Conservation (phyloP, 1,140 invertebrate species). For the Zophobas morio region DNA sequence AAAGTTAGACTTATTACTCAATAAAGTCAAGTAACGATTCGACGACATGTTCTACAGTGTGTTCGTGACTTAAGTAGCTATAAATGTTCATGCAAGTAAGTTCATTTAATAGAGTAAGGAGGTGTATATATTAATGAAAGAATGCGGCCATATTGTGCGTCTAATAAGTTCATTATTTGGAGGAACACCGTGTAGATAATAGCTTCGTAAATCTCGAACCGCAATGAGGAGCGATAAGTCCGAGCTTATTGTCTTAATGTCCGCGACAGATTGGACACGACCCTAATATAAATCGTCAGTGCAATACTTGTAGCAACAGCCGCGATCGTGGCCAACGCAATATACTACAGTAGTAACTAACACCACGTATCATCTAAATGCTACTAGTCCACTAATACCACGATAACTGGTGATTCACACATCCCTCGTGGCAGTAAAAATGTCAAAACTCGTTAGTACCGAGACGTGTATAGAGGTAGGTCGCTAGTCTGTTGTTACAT, state of each 20-base stretch:
- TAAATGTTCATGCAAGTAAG: too few relatives aligned
- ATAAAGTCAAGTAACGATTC: too few relatives aligned
- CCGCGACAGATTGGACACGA: slow-evolving; percentile 57
- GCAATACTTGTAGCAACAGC: slow-evolving; percentile 39
- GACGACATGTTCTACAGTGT: too few relatives aligned
- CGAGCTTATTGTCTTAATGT: slow-evolving; percentile 58
- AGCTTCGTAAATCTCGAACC: slow-evolving; percentile 47
- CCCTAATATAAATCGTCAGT: slow-evolving; percentile 54
- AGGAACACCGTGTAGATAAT: slow-evolving; percentile 3
- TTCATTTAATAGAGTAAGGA: too few relatives aligned
- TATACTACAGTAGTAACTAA: slow-evolving; percentile 38
- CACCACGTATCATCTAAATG: slow-evolving; percentile 43
- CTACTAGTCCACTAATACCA: slow-evolving; percentile 44
- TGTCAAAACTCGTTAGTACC: slow-evolving; percentile 43
- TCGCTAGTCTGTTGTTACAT: slow-evolving; percentile 8
- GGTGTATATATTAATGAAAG: not conserved
- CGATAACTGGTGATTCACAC: slow-evolving; percentile 42
- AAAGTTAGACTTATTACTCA: too few relatives aligned
- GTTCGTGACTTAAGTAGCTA: too few relatives aligned
- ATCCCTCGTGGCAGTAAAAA: slow-evolving; percentile 44
- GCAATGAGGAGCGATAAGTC: slow-evolving; percentile 52
- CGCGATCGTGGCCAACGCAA: slow-evolving; percentile 31
- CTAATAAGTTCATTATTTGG: slow-evolving; percentile 3
- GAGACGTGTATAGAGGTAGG: slow-evolving; percentile 20
- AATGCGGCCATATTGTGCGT: not conserved